Percentiles rank a stretch among this genome's conserved stretches.
Evolutionary conservation across 2,113 vertebrate genomes (phyloP).

Genomic region (Kobus ellipsiprymnus): DNA sequence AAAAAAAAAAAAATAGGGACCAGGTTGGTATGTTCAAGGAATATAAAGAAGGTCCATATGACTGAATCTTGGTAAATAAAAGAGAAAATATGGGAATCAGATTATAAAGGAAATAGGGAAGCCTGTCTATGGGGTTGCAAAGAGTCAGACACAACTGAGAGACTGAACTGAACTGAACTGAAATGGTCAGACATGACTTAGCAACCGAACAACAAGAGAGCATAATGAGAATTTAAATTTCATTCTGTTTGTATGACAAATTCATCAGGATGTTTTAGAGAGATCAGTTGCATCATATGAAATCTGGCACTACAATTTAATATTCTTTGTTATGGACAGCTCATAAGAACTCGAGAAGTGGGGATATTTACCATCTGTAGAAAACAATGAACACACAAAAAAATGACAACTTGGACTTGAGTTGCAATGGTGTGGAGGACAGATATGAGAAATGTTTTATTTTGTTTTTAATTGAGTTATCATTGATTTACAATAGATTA

Average conservation of each 20-base stretch:
- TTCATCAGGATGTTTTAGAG: background rate
- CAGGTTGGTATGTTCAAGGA: background rate
- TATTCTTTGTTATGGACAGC: background rate
- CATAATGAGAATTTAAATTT: background rate
- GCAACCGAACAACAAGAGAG: background rate
- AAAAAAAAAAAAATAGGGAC: background rate
- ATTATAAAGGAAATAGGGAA: background rate
- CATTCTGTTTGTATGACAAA: background rate
- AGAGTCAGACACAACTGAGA: background rate
- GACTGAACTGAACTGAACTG: background rate
- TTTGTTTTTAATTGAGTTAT: background rate
- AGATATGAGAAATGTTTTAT: background rate
- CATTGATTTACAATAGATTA: background rate
- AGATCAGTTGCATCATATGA: background rate
- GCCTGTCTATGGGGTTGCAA: background rate
- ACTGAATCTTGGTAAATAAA: background rate
- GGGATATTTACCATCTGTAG: background rate
- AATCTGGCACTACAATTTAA: background rate
- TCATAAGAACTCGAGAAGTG: background rate
- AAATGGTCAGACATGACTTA: background rate
- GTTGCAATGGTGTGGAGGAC: background rate
- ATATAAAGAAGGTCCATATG: background rate
- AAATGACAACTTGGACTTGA: background rate
- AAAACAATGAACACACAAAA: background rate
- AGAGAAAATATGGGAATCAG: background rate